Percentiles rank a stretch among this genome's conserved stretches.
Conservation (phyloP, 2,113 vertebrate species). For the Climacteris rufus region DNA sequence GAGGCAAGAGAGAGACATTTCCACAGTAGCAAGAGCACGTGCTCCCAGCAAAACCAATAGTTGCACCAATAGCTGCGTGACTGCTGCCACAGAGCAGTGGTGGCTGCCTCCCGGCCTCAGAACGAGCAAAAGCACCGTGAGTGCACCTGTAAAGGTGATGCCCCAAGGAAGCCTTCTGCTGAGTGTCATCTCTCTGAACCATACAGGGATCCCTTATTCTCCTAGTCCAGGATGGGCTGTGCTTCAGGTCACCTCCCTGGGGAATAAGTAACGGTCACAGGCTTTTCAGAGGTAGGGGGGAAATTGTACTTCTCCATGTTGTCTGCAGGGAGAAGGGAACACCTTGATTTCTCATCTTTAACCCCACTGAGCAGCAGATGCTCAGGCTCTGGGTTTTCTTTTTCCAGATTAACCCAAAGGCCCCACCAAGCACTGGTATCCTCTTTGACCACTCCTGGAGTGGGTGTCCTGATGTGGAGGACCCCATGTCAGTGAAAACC, state of each 20-base stretch:
- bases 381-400: neutral
- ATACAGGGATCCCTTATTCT: neutral
- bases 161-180: neutral
- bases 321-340: neutral
- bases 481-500: neutral
- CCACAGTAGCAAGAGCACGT: neutral
- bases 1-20: neutral
- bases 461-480: neutral
- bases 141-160: neutral
- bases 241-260: neutral
- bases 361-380: neutral
- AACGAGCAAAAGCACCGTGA: neutral
- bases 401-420: neutral
- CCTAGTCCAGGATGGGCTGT: neutral
- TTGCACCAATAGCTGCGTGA: fast-evolving
- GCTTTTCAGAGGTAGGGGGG: neutral
- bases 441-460: neutral
- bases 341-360: neutral
- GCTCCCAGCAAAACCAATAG: neutral
- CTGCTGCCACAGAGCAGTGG: neutral
- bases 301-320: neutral
- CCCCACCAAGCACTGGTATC: neutral
- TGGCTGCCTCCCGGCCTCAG: neutral
- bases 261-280: fast-evolving
- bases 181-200: neutral